Conservation (phyloP, 2,888 invertebrate genomes). For the Hermaeophaga mercurialis region DNA sequence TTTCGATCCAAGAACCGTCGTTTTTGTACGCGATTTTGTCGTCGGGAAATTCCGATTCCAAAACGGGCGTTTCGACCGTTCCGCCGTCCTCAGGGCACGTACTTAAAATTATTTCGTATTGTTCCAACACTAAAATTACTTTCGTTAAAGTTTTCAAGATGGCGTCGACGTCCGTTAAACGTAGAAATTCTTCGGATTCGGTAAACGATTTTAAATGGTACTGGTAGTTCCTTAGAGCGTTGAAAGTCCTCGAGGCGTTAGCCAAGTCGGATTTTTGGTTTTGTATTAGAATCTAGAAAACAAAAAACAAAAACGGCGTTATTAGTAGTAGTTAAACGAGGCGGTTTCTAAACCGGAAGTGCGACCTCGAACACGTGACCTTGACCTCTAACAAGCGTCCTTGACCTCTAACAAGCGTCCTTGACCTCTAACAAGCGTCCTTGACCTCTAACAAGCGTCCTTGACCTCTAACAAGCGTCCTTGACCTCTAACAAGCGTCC, state of each 20-base stretch:
- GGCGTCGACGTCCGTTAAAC: conserved; percentile 49
- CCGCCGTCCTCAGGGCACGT: conserved; percentile 65
- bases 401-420: too few species aligned
- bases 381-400: too few species aligned
- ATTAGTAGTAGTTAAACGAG: too few species aligned
- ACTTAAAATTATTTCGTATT: conserved; percentile 70
- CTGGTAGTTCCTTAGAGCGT: conserved; percentile 62
- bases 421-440: too few species aligned
- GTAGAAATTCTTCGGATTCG: conserved; percentile 45
- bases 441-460: too few species aligned
- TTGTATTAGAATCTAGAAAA: conserved; percentile 66
- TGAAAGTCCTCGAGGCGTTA: conserved; percentile 63
- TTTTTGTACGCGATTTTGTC: conserved; percentile 48
- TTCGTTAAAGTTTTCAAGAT: conserved; percentile 62
- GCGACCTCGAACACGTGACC: too few species aligned
- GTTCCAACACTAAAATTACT: conserved; percentile 65
- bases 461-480: too few species aligned
- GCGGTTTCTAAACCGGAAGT: too few species aligned
- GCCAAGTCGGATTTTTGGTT: conserved; percentile 69
- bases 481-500: too few species aligned
- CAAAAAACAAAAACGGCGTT: conserved; percentile 29
- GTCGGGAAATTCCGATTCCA: too few species aligned
- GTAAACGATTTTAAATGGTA: conserved; percentile 52
- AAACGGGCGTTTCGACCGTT: too few species aligned
- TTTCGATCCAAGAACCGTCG: too few species aligned